Evolutionary conservation across 37 sponge, comb jelly and placozoan species (phyloP), one percentile per base, ranked within the genome.

Genomic region (Geodia barretti): DNA sequence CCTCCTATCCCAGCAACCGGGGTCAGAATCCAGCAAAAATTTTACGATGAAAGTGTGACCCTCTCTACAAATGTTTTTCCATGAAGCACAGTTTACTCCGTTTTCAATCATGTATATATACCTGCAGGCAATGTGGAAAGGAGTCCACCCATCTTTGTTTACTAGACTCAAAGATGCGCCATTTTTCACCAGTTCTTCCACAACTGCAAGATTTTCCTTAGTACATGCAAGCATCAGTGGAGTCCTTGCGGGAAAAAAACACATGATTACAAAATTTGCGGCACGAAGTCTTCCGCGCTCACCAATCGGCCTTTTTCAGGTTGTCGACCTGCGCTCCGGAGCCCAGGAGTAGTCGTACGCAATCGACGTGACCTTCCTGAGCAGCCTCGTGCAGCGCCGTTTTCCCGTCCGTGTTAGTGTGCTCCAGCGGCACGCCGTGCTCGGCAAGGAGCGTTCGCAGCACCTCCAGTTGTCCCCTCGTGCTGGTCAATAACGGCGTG

Each of bases 141-240:
- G 62, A 74, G 70, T 96, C 97, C 97, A 96, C 3, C 92, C 94
- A 86, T 96, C 97, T 54, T 96, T 96, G 75, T 96, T 96, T 32
- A 31, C 34, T 40, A 96, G 80, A 8, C 19, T 8, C 31, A 86
- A 34, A 17, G 81, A 77, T 0, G 92, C 92, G 24, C 89, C 87
- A 21, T 75, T 19, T 1, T 43, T n/a, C 8, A 96, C 84, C 20
- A 96, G 84, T 19, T 72, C 32, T 37, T 82, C 11, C 14, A 96
- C 89, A 25, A 77, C 84, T 0, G 74, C 81, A 2, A 74, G n/a
- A 62, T 60, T 73, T 58, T 69, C 64, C 77, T 94, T 94, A 30
- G 94, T 88, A 39, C 97, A 96, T 29, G 97, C 97, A 61, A 96
- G 43, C 97, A 96, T 96, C 70, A 96, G 77, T 5, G 97, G 94